Conservation (phyloP, 2,113 vertebrate genomes). For the Nothoprocta perdicaria region DNA sequence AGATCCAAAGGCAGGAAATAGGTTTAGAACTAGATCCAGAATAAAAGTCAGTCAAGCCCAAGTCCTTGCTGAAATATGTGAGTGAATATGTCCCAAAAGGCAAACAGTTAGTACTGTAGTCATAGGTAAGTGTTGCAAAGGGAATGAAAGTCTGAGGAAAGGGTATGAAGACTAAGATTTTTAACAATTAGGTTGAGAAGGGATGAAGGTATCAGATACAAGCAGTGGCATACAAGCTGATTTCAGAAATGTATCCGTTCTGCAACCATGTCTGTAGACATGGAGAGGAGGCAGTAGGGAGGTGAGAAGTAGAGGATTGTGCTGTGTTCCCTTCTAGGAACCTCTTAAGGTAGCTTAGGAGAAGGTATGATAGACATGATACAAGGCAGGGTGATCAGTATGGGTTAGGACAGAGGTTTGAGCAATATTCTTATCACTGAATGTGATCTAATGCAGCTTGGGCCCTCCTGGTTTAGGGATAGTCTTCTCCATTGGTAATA, state of each 20-base stretch:
- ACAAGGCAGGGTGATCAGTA: not conserved
- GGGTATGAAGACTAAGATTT: not conserved
- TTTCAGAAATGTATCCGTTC: not conserved
- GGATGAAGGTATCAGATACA: not conserved
- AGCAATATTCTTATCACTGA: not conserved
- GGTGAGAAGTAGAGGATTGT: not conserved
- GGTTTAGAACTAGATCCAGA: not conserved
- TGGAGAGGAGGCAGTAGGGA: not conserved
- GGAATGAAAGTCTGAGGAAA: not conserved
- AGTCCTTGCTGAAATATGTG: not conserved
- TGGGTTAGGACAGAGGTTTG: not conserved
- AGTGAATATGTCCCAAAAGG: not conserved
- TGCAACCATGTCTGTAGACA: not conserved
- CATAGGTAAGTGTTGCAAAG: fast-evolving
- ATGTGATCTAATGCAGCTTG: not conserved
- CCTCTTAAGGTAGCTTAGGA: not conserved
- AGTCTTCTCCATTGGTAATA: not conserved
- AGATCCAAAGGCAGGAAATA: not conserved
- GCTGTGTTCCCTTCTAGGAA: not conserved
- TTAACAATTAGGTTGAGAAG: not conserved
- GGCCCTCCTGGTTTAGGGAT: not conserved
- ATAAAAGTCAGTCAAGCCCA: not conserved
- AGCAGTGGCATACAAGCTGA: not conserved
- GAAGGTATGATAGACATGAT: not conserved
- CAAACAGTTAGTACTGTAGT: not conserved